Conservation (phyloP, 30 jellyfish, hydroid and myxozoan genomes). For the Chrysaora quinquecirrha region DNA sequence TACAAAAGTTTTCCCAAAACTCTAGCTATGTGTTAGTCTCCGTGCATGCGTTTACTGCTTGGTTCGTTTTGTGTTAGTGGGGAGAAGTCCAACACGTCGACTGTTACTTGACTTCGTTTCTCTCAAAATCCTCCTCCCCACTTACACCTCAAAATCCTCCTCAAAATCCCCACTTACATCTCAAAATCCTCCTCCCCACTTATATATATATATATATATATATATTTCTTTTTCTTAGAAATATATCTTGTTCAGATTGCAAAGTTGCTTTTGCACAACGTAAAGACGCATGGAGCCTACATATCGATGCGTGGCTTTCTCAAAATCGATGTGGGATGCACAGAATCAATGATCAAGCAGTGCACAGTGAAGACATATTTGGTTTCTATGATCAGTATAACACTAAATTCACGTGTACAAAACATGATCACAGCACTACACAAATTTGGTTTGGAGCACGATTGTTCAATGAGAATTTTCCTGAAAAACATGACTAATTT, state of each 20-base stretch:
- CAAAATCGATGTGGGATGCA: not conserved
- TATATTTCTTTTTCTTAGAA: not conserved
- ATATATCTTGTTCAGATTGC: not conserved
- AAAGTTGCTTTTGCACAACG: not conserved
- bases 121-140: too few relatives aligned
- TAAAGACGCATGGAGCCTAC: not conserved
- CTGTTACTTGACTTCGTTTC: too few relatives aligned
- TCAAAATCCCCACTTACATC: too few relatives aligned
- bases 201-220: too few relatives aligned
- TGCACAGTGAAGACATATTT: not conserved
- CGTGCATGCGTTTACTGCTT: too few relatives aligned
- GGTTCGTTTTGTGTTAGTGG: too few relatives aligned
- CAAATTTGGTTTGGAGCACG: conserved; percentile 22
- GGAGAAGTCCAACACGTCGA: too few relatives aligned
- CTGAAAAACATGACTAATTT: too few relatives aligned
- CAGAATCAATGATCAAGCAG: not conserved
- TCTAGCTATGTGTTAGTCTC: too few relatives aligned
- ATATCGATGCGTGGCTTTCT: not conserved
- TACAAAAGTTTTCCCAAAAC: too few relatives aligned
- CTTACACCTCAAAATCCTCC: too few relatives aligned
- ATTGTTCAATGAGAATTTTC: not conserved
- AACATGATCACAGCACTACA: not conserved
- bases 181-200: too few relatives aligned
- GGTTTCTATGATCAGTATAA: conserved; percentile 1
- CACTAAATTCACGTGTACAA: conserved; percentile 12